Percentiles rank a stretch among this genome's conserved stretches.
Evolutionary conservation across 1,140 invertebrate species (phyloP).

Genomic region (Drosophila punjabiensis): DNA sequence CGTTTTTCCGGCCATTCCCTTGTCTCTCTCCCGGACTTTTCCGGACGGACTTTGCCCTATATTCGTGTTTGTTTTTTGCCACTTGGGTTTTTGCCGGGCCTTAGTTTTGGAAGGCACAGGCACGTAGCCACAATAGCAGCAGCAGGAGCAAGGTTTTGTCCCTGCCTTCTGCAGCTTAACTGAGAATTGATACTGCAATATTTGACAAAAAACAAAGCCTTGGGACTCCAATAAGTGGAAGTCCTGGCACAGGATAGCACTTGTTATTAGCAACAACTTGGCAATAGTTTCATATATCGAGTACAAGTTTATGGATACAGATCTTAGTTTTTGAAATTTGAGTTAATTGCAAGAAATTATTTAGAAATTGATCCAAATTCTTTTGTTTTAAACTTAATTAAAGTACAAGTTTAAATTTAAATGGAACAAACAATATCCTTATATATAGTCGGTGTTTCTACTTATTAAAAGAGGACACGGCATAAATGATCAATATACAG

Average conservation of each 20-base stretch:
- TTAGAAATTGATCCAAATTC: no score
- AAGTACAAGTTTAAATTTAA: no score
- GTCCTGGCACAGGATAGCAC: background rate
- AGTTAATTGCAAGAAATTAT: no score
- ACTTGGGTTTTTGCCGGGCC: slow-evolving; percentile 1
- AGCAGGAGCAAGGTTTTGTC: slow-evolving; percentile 19
- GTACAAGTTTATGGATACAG: no score
- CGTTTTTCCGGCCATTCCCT: slow-evolving; percentile 31
- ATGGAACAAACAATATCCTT: no score
- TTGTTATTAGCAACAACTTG: no score
- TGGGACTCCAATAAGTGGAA: background rate
- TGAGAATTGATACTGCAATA: slow-evolving; percentile 40
- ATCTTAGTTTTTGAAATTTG: no score
- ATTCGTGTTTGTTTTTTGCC: slow-evolving; percentile 42
- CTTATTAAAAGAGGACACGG: no score
- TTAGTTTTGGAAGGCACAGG: slow-evolving; percentile 6
- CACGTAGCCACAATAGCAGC: slow-evolving; percentile 38
- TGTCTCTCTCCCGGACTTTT: slow-evolving; percentile 24
- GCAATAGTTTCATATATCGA: no score
- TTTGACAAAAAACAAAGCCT: background rate
- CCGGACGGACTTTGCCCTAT: slow-evolving; percentile 32
- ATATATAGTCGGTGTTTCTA: no score
- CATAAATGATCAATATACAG: no score
- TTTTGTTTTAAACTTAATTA: no score
- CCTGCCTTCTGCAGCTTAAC: slow-evolving; percentile 15